These are phyloP conservation scores for Naso thynnoides DNA, from an alignment of 2,797 vertebrate genomes.

Conservation along the genomic window DNA sequence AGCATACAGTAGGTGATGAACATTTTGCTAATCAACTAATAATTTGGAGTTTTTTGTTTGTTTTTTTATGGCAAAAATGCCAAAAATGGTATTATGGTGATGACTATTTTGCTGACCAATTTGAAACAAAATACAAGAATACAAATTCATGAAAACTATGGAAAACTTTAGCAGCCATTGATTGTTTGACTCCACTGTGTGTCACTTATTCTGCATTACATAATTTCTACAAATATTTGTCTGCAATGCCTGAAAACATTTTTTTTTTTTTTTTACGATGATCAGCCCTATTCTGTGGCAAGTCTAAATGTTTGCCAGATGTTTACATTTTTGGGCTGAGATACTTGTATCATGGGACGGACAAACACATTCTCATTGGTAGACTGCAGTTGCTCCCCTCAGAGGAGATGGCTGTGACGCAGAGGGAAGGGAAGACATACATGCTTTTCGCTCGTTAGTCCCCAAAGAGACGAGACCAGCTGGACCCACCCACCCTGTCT, in stretches of 20 bases:
- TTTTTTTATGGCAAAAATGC: no score
- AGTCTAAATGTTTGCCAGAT: conserved; percentile 85
- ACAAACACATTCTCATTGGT: conserved; percentile 73
- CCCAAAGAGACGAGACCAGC: conserved; percentile 74
- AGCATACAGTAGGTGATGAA: neutral
- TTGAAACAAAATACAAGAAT: neutral
- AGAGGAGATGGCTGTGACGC: conserved; percentile 63
- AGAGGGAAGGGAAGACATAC: conserved; percentile 64
- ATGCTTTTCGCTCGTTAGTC: conserved; percentile 61
- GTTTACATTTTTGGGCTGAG: conserved; percentile 84
- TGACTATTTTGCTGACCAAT: neutral
- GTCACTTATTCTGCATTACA: conserved; percentile 12
- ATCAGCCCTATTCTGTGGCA: conserved; percentile 63
- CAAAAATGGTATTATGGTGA: neutral
- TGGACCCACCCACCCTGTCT: conserved; percentile 64
- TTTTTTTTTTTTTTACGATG: conserved; percentile 35
- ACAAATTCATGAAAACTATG: neutral
- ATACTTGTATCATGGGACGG: conserved; percentile 79
- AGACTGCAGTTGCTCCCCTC: conserved; percentile 32
- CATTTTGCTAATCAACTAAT: neutral
- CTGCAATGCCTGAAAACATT: conserved; percentile 12
- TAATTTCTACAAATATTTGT: conserved; percentile 24
- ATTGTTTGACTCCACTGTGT: neutral
- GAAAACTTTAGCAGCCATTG: neutral
- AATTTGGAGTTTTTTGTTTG: no score